Evolutionary conservation across 2,888 invertebrate genomes (phyloP), one percentile per base, ranked within the genome.

Genomic region (Tenthredo notha): DNA sequence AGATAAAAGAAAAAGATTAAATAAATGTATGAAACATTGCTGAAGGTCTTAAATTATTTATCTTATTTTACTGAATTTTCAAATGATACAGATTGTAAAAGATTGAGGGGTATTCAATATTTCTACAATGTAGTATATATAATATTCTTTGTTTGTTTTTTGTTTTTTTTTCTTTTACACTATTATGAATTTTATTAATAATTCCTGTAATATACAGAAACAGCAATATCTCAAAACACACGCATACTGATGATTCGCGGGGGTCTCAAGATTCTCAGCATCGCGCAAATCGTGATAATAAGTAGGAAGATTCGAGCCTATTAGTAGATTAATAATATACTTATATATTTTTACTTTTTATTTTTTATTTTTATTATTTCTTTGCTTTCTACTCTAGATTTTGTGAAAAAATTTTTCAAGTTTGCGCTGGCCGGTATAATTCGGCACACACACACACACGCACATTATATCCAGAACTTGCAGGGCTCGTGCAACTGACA

Each of bases 201-300:
- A 90, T 90, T 91, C 87, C 88, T 88, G 89, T 89, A 89, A 87
- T 86, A 87, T 89, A 90, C 91, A 90, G 90, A 91, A 90, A 88
- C 89, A 88, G 87, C 87, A 86, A 89, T 90, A 87, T 88, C 86
- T 86, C 87, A 90, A 58, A 90, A 89, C 89, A 89, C 87, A 88
- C 85, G 88, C 88, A 88, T 87, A 88, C 84, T 80, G 87, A 85
- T 86, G 85, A 85, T 89, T 88, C 89, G 87, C 89, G 90, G 89
- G 85, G 85, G 78, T 87, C 65, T 65, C 40, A 58, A 43, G 29
- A 65, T 40, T 82, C 15, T 74, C 40, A 25, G 40, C 72, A 33
- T 47, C 33, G 67, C 12, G 29, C 67, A 33, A 33, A 33, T 33
- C 83, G 5, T 50, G 50, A 21, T 58, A 25, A 61, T 12, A 40